A percentile compares a stretch with the other conserved stretches of the same genome.
phyloP scores from a whole-genome alignment of 2,113 vertebrate species.

The Tringa solitaria region DNA sequence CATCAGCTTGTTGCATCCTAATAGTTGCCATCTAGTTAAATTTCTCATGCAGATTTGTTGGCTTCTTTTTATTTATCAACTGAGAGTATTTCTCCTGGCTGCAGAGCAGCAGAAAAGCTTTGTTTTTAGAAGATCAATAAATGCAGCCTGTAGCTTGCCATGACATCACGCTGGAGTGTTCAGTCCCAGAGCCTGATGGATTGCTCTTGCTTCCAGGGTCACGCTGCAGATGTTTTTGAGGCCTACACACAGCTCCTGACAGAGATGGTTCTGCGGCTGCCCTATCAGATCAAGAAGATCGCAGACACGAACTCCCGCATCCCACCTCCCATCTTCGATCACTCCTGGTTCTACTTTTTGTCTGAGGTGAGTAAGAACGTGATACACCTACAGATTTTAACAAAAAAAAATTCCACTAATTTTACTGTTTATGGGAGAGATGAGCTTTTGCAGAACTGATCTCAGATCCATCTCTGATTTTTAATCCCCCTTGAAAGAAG shows the following conservation, averaged over 20 bases:
- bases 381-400: neutral
- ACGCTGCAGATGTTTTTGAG: constrained; percentile 97
- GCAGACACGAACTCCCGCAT: constrained; percentile 94
- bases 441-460: neutral
- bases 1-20: neutral
- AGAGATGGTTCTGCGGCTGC: constrained; percentile 96
- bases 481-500: neutral
- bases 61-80: neutral
- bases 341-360: constrained; percentile 98
- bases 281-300: constrained; percentile 99
- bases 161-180: neutral
- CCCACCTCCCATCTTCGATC: constrained; percentile 94
- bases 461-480: neutral
- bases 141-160: neutral
- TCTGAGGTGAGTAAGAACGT: constrained; percentile 81
- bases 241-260: constrained; percentile 97
- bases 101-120: neutral
- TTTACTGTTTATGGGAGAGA: neutral
- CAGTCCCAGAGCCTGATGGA: neutral
- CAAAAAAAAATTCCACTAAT: neutral
- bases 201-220: constrained; percentile 77
- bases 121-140: neutral
- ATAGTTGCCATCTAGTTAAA: neutral
- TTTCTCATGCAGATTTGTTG: neutral
- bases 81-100: neutral